Evolutionary conservation across 64 coral and sea anemone species (phyloP), one percentile per base, ranked within the genome.

Genomic region (Astreopora myriophthalma): DNA sequence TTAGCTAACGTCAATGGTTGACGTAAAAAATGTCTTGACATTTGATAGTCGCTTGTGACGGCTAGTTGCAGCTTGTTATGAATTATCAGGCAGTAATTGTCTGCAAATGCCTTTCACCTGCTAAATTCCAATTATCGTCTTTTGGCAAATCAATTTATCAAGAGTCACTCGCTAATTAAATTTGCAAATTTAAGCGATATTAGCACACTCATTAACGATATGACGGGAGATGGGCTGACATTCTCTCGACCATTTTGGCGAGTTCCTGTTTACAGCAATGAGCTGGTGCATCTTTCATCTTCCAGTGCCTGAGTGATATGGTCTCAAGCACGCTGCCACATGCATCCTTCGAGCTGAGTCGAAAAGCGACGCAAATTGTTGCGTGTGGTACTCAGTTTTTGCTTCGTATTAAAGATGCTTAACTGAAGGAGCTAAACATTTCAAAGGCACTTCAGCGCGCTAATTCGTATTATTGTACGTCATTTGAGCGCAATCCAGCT

Each of bases 111-210:
- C 0, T 66, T 32, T 6, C 68, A 71, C 68, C 51, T 34, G 5
- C 30, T 20, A 20, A 27, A 48, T 51, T 6, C 19, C 14, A 55
- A 79, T 9, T 46, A 46, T 46, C 1, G 17, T 35, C 48, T 80
- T 80, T 48, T 27, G 77, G 13, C 30, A 23, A 22, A 23, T 17
- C n/a, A n/a, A n/a, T n/a, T 51, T 25, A 2, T 8, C n/a, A 8
- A 6, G 3, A 24, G 64, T 26, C 5, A 26, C 8, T 12, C 10
- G 68, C 29, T 76, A 48, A 76, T 76, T 76, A 27, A 35, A 61
- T 80, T 58, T 80, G 77, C 77, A 80, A 80, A 80, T 80, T 60
- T 34, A 0, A 28, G 32, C 20, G 77, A 61, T 80, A 61, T 80
- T 80, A 34, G 23, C 60, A 26, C 27, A 78, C 40, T 51, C 26